Evolutionary conservation across 2,888 invertebrate genomes (phyloP).

Genomic region (Barypeithes pellucidus): DNA sequence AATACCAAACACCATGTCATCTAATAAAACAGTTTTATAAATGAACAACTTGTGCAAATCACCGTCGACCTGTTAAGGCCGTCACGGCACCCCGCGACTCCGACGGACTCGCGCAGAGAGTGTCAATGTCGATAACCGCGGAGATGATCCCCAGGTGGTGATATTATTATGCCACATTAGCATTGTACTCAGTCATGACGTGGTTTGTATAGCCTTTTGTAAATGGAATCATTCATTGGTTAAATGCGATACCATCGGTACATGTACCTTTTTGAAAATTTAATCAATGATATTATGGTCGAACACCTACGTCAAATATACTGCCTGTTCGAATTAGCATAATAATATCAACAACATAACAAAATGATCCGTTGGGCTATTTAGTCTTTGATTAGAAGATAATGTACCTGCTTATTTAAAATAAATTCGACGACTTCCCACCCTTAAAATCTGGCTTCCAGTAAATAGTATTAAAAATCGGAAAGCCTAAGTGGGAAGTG

Average conservation of each 20-base stretch:
- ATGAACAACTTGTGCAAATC: constrained; percentile 57
- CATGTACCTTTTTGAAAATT: constrained; percentile 43
- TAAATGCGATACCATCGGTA: constrained; percentile 46
- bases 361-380: constrained; percentile 18
- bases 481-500: too few relatives aligned
- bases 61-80: constrained; percentile 59
- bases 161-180: constrained; percentile 64
- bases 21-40: constrained; percentile 38
- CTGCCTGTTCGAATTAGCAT: constrained; percentile 52
- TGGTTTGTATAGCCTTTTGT: constrained; percentile 42
- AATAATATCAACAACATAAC: constrained; percentile 41
- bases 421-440: too few relatives aligned
- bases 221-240: constrained; percentile 57
- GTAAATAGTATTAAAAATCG: too few relatives aligned
- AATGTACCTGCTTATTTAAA: too few relatives aligned
- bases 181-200: constrained; percentile 59
- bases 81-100: constrained; percentile 48
- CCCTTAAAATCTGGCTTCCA: too few relatives aligned
- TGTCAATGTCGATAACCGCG: constrained; percentile 62
- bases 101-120: constrained; percentile 53
- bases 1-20: constrained; percentile 44
- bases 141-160: constrained; percentile 65
- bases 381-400: too few relatives aligned
- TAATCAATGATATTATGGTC: constrained; percentile 47
- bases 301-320: constrained; percentile 42